Percentiles rank a stretch among this genome's conserved stretches.
phyloP scores from a whole-genome alignment of 2,888 invertebrate species.

The Poecilobothrus nobilitatus region DNA sequence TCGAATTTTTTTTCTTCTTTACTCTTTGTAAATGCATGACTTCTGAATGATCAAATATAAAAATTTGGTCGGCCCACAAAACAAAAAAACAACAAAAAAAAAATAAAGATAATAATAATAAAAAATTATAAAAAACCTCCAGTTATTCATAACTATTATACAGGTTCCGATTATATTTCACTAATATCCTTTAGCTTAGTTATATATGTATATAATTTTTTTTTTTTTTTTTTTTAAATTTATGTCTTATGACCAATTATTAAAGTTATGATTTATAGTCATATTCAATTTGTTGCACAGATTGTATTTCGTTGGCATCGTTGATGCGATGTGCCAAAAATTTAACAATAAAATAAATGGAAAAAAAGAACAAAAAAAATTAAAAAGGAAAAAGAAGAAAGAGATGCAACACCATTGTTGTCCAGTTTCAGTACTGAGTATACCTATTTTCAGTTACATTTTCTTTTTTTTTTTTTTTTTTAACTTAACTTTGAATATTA shows the following conservation, averaged over 20 bases:
- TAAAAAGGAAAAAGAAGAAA: background rate
- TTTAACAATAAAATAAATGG: background rate
- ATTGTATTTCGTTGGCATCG: background rate
- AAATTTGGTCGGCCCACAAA: background rate
- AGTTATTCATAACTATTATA: no score
- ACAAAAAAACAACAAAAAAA: background rate
- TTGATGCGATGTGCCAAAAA: background rate
- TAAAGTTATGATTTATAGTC: slow-evolving; percentile 1
- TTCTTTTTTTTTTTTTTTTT: background rate
- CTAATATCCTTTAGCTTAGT: background rate
- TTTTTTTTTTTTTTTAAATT: background rate
- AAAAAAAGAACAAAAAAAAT: background rate
- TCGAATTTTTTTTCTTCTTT: background rate
- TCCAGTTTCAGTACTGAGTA: no score
- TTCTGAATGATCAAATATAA: background rate
- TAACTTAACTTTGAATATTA: background rate
- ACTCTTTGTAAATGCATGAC: background rate
- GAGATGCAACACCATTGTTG: no score
- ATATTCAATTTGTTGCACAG: slow-evolving; percentile 1
- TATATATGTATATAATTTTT: background rate
- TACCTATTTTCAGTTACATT: no score
- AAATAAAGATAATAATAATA: background rate
- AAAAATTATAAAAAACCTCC: background rate
- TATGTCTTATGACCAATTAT: slow-evolving; percentile 3
- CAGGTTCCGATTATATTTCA: background rate